A percentile compares a stretch with the other conserved stretches of the same genome.
These are phyloP conservation scores for Palloptera scutellata DNA, from an alignment of 2,888 invertebrate genomes.

Conservation along the genomic window DNA sequence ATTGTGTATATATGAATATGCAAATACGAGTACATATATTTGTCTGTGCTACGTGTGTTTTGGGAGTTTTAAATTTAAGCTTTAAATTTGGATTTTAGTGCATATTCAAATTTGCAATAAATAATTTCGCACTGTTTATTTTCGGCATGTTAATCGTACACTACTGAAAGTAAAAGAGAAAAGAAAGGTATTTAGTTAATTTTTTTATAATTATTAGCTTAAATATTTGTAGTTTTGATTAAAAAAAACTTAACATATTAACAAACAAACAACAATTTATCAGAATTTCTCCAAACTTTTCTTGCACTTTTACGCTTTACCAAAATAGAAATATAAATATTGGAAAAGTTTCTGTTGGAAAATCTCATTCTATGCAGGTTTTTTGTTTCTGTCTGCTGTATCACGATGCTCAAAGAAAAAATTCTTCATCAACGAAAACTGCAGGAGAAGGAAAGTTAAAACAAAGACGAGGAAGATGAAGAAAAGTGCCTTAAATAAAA, in stretches of 20 bases:
- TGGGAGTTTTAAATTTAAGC: not conserved
- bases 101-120: not conserved
- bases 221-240: not conserved
- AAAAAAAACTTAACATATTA: not conserved
- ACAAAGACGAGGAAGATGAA: constrained; percentile 23
- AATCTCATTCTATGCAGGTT: constrained; percentile 55
- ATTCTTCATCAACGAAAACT: constrained; percentile 24
- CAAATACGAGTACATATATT: not conserved
- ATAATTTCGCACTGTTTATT: not conserved
- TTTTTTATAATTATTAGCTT: not conserved
- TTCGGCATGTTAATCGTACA: no score
- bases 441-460: constrained; percentile 17
- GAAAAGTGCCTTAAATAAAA: constrained; percentile 38
- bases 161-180: no score
- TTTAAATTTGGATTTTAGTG: no score
- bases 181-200: not conserved
- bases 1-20: constrained; percentile 2
- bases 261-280: not conserved
- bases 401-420: constrained; percentile 14
- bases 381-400: constrained; percentile 39
- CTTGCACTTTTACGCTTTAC: constrained; percentile 3
- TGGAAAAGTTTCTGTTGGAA: constrained; percentile 54
- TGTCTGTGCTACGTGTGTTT: not conserved
- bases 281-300: no score
- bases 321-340: constrained; percentile 57